A percentile compares a stretch with the other conserved stretches of the same genome.
These are phyloP conservation scores for Periophthalmodon schlosseri DNA, from an alignment of 2,113 vertebrate genomes.

Conservation along the genomic window DNA sequence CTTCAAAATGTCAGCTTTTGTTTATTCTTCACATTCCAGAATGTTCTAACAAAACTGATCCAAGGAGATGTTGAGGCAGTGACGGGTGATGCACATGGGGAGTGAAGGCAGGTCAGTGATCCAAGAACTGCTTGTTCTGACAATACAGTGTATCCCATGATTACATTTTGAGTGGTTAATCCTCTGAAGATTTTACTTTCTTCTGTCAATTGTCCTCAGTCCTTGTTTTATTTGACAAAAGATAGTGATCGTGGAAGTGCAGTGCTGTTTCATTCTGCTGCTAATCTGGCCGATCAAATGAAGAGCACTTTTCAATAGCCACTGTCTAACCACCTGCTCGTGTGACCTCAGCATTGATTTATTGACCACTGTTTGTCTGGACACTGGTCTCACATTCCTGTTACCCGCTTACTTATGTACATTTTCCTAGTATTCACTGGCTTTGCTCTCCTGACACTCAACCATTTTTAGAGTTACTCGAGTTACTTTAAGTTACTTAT, in stretches of 20 bases:
- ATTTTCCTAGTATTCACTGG: conserved; percentile 10
- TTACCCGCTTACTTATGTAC: background rate
- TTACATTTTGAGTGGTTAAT: background rate
- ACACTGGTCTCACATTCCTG: conserved; percentile 32
- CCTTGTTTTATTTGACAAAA: conserved; percentile 3
- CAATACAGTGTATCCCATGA: background rate
- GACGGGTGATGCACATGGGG: background rate
- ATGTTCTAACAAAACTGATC: background rate
- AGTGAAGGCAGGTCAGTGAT: background rate
- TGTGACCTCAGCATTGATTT: conserved; percentile 68
- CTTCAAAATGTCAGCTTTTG: background rate
- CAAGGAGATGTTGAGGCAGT: background rate
- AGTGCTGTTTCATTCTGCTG: conserved; percentile 21
- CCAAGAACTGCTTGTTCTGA: background rate
- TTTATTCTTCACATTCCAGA: background rate
- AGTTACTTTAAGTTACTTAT: background rate
- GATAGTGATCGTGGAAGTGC: conserved; percentile 6
- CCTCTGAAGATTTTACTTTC: conserved; percentile 11
- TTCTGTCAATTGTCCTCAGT: background rate
- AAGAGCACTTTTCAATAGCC: conserved; percentile 48
- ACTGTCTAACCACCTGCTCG: conserved; percentile 49
- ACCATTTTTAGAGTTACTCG: background rate
- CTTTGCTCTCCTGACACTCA: background rate
- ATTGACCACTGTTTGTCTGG: conserved; percentile 59
- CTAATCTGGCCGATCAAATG: conserved; percentile 44